Evolutionary conservation across 2,113 vertebrate genomes (phyloP), one percentile per base, ranked within the genome.

Genomic region (Monopterus albus): DNA sequence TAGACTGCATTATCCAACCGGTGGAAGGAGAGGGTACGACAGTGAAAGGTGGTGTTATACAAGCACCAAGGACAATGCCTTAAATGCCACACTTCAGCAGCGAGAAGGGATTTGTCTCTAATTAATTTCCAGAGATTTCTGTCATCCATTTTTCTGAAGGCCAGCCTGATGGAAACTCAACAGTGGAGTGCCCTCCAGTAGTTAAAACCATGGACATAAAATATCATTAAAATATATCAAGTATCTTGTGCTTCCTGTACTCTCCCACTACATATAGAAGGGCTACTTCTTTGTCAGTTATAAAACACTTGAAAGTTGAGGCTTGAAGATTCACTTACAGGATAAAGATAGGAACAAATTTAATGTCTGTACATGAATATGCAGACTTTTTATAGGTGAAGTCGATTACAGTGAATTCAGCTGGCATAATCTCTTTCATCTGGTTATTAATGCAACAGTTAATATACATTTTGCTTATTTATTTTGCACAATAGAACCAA

Each of bases 81-180:
- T 91, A 93, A 91, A 93, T 90, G 89, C 89, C 88, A 92, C 91
- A 93, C 92, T 93, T 89, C 90, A 92, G 74, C 78, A 72, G 87
- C 69, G 61, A 90, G 82, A 79, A 89, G 84, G 89, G 91, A 92
- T 92, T 93, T 92, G 88, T 79, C 84, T 88, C 72, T 92, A 93
- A 93, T 93, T 93, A 92, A 93, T 92, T 91, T 90, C 77, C 71
- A 81, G 89, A 92, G 86, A 91, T 90, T 89, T 86, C 71, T 62
- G 60, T 78, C 23, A 63, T 79, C 82, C 82, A 36, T 62, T 51
- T 84, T 87, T 83, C 75, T 81, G 87, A 90, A 89, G 87, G 87
- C 82, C 83, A 61, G 58, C 51, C 75, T 59, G 62, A 51, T 78
- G 74, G 82, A 79, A 83, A 63, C 62, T 78, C 52, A 60, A 50